Evolutionary conservation across 2,888 invertebrate species (phyloP).

Genomic region (Ormyrus thymus): DNA sequence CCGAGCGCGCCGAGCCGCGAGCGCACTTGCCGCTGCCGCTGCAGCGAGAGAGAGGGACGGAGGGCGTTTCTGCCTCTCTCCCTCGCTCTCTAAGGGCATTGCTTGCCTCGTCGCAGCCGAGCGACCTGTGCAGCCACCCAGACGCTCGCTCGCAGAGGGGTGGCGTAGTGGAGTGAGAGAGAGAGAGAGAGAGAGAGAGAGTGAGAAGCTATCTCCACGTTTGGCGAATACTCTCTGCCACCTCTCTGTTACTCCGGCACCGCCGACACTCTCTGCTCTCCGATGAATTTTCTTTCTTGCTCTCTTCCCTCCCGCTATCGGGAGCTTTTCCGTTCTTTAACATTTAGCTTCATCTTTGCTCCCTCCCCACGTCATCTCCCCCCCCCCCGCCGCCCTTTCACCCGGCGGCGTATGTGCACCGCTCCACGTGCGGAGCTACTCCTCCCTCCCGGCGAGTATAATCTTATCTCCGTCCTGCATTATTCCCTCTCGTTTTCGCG

Average conservation of each 20-base stretch:
- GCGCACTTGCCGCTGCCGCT: neutral
- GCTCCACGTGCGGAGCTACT: neutral
- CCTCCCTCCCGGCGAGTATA: neutral
- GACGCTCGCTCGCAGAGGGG: neutral
- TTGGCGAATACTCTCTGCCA: constrained; percentile 9
- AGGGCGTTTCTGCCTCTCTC: neutral
- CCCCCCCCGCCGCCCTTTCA: neutral
- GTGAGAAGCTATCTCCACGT: constrained; percentile 20
- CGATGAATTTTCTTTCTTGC: neutral
- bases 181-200: neutral
- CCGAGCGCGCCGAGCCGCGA: neutral
- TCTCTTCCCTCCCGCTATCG: neutral
- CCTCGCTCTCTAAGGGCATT: neutral
- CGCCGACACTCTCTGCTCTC: neutral
- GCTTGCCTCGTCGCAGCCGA: neutral
- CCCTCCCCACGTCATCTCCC: neutral
- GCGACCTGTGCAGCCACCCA: constrained; percentile 14
- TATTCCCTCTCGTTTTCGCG: constrained; percentile 5
- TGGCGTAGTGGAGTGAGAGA: neutral
- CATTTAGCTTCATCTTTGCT: neutral
- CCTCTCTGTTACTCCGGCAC: neutral
- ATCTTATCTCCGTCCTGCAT: neutral
- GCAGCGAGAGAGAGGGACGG: neutral
- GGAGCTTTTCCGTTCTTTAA: constrained; percentile 1
- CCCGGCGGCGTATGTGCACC: neutral